A percentile compares a stretch with the other conserved stretches of the same genome.
Evolutionary conservation across 2,113 vertebrate genomes (phyloP).

Genomic region (Ageneiosus marmoratus): DNA sequence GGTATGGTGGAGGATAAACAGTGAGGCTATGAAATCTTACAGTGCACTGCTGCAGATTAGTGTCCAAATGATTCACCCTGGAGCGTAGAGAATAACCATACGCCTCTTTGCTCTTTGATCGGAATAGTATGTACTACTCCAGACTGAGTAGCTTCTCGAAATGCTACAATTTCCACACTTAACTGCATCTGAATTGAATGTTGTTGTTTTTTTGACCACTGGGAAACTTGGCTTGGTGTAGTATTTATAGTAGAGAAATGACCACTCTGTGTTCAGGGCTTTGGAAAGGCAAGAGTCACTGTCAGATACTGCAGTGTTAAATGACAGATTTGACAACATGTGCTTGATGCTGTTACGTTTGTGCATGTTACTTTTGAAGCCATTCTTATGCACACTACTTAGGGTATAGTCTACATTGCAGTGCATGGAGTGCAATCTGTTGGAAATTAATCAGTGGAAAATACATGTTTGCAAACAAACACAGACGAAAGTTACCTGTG

Average conservation of each 20-base stretch:
- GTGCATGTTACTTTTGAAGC: not conserved
- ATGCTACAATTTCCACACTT: not conserved
- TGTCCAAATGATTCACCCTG: not conserved
- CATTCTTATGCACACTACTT: not conserved
- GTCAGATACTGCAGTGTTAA: not conserved
- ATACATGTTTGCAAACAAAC: not conserved
- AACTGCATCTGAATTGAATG: not conserved
- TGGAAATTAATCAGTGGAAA: not conserved
- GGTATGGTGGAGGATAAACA: not conserved
- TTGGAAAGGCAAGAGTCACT: too few relatives aligned
- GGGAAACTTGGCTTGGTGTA: not conserved
- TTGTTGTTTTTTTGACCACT: not conserved
- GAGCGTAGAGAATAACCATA: not conserved
- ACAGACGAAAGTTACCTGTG: too few relatives aligned
- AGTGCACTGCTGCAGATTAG: not conserved
- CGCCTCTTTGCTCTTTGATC: not conserved
- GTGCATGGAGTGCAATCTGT: not conserved
- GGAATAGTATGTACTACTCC: not conserved
- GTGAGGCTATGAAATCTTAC: not conserved
- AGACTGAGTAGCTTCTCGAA: not conserved
- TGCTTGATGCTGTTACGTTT: not conserved
- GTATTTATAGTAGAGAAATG: not conserved
- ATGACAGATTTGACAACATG: not conserved
- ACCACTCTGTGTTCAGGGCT: too few relatives aligned
- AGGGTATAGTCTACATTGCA: not conserved